These are phyloP conservation scores for Basileuterus tristriatus DNA, from an alignment of 2,797 vertebrate genomes.

Conservation along the genomic window DNA sequence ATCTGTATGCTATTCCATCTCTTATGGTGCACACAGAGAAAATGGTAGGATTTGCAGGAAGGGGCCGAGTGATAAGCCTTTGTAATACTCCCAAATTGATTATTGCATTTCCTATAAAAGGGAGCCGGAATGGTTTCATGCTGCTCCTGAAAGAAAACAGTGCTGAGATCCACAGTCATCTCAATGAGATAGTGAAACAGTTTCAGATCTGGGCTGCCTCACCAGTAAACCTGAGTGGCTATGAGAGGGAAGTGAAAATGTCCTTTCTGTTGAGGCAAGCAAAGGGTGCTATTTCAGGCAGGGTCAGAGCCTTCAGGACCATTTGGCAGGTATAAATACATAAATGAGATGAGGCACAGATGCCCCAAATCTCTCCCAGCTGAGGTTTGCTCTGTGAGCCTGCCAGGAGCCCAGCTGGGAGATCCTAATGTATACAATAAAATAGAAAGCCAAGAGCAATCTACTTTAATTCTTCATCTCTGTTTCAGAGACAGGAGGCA, in stretches of 20 bases:
- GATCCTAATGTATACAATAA: background rate
- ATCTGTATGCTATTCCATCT: background rate
- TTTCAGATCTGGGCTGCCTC: background rate
- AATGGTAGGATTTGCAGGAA: background rate
- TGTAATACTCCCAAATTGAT: background rate
- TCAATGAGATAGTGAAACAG: background rate
- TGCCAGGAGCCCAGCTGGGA: conserved; percentile 39
- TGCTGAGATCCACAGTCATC: background rate
- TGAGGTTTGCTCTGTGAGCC: conserved; percentile 10
- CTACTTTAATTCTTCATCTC: background rate
- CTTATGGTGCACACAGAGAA: background rate
- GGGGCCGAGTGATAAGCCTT: background rate
- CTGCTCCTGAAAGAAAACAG: background rate
- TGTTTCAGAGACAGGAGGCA: background rate
- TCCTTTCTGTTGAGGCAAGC: background rate
- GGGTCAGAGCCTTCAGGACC: background rate
- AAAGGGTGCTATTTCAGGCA: background rate
- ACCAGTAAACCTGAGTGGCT: background rate
- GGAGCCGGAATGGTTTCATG: background rate
- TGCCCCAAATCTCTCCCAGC: background rate
- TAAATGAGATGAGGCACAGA: background rate
- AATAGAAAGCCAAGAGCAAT: background rate
- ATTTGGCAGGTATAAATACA: background rate
- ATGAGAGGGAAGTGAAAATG: background rate
- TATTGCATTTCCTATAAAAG: background rate